These are phyloP conservation scores for Axea sp. DNA, from an alignment of 2,888 invertebrate species.

Conservation along the genomic window DNA sequence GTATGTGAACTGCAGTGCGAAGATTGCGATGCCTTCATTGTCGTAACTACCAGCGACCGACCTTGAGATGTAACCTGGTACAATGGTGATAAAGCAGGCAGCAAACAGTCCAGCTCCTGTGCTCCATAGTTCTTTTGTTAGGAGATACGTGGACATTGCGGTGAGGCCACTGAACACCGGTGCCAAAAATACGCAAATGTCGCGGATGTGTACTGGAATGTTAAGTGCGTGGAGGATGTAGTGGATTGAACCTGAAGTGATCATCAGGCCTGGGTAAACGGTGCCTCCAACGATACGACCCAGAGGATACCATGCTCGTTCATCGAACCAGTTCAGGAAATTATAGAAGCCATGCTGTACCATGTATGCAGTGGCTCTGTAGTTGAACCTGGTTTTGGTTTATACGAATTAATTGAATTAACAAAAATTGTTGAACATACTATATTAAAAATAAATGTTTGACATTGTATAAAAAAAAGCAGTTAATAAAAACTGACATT, in stretches of 20 bases:
- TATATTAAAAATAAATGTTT: too few relatives aligned
- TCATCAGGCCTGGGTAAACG: slow-evolving; percentile 99
- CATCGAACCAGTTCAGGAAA: slow-evolving; percentile 99
- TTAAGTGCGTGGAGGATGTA: slow-evolving; percentile 94
- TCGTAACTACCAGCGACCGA: slow-evolving; percentile 99
- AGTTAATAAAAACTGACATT: too few relatives aligned
- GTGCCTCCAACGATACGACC: slow-evolving; percentile 99
- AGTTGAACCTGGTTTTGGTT: slow-evolving; percentile 99
- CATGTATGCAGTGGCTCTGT: slow-evolving; percentile 99
- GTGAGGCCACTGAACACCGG: slow-evolving; percentile 98
- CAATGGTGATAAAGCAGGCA: slow-evolving; percentile 98
- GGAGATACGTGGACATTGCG: slow-evolving; percentile 96
- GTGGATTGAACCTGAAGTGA: slow-evolving; percentile 98
- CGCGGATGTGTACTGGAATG: slow-evolving; percentile 98
- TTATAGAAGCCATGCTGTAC: slow-evolving; percentile 99
- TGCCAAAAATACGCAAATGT: slow-evolving; percentile 99
- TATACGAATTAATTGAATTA: too few relatives aligned
- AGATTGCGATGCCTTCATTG: slow-evolving; percentile 99
- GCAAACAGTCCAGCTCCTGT: slow-evolving; percentile 98
- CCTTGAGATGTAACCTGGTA: slow-evolving; percentile 99
- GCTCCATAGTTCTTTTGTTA: slow-evolving; percentile 99
- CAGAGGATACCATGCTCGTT: slow-evolving; percentile 99
- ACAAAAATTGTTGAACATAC: too few relatives aligned
- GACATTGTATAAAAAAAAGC: too few relatives aligned
- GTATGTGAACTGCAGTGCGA: slow-evolving; percentile 99